Evolutionary conservation across 2,113 vertebrate genomes (phyloP), one percentile per base, ranked within the genome.

Genomic region (Tragelaphus scriptus): DNA sequence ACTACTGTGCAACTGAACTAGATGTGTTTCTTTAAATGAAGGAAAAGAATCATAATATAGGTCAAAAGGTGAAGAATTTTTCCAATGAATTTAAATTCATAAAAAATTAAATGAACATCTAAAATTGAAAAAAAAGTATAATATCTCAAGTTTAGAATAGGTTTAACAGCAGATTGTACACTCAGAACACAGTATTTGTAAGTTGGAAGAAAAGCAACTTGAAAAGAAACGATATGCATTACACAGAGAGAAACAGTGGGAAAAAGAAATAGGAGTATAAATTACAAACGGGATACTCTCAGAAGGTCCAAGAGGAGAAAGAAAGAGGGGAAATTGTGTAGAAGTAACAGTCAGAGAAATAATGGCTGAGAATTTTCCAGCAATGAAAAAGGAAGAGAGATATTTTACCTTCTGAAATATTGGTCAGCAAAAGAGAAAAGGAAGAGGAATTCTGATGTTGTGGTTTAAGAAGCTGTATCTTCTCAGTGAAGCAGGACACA

Each of bases 401-500:
- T 32, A n/a, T 3, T 55, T 75, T 40, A 63, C 26, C 49, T 58
- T 87, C 61, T 68, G 59, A 58, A 59, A n/a, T 68, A 32, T 28
- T 53, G 58, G 26, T 28, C 36, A 77, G 1, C 25, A 9, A 79
- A 55, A 79, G 44, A 61, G n/a, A 25, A 30, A 17, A 25, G 17
- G 55, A 7, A 16, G 44, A 49, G 11, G 7, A 94, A 89, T 32
- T 63, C 58, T 58, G n/a, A 81, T 13, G 47, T 1, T 5, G 5
- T 40, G n/a, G 7, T 32, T 0, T 13, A 2, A 68, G 79, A 75
- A 23, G 2, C 9, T 1, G 0, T 44, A 6, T 63, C 59, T 85
- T 85, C 85, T 44, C 19, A 40, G 53, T 9, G 61, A 77, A 26
- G n/a, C 4, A 8, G 56, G 40, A 47, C 10, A 49, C 23, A 68